Conservation (phyloP, 2,113 vertebrate genomes). For the Okapia johnstoni region DNA sequence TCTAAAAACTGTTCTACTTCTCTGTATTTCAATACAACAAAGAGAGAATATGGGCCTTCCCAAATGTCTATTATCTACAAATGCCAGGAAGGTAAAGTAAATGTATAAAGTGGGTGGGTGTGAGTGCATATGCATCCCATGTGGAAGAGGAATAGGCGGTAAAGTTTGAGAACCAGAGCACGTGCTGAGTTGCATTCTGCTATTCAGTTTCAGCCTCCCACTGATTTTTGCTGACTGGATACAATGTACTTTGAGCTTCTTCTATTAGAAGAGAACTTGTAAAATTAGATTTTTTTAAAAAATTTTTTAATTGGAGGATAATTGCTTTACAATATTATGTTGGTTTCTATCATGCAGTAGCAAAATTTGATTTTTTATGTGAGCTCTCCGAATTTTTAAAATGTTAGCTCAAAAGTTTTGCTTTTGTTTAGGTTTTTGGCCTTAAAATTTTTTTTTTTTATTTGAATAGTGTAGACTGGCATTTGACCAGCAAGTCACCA, state of each 20-base stretch:
- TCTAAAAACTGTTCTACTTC: not conserved
- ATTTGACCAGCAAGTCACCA: not conserved
- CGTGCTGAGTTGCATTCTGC: not conserved
- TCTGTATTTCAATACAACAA: not conserved
- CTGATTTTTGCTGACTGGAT: not conserved
- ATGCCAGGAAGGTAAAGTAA: not conserved
- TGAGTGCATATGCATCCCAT: not conserved
- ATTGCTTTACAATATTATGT: not conserved
- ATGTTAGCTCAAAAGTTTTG: not conserved
- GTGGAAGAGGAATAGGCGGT: not conserved
- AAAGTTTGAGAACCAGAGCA: not conserved
- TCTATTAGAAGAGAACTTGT: not conserved
- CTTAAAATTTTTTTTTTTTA: not conserved
- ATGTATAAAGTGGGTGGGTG: not conserved
- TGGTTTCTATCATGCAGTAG: not conserved
- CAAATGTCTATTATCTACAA: not conserved
- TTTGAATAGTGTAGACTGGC: not conserved
- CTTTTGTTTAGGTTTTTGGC: not conserved
- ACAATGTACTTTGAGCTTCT: not conserved
- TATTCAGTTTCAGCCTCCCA: not conserved
- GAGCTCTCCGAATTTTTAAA: not conserved
- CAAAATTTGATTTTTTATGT: not conserved
- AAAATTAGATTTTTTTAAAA: not conserved
- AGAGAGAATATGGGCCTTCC: not conserved
- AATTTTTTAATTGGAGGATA: not conserved